Percentiles rank a stretch among this genome's conserved stretches.
phyloP scores from a whole-genome alignment of 2,888 invertebrate species.

The Spilosoma lubricipeda region DNA sequence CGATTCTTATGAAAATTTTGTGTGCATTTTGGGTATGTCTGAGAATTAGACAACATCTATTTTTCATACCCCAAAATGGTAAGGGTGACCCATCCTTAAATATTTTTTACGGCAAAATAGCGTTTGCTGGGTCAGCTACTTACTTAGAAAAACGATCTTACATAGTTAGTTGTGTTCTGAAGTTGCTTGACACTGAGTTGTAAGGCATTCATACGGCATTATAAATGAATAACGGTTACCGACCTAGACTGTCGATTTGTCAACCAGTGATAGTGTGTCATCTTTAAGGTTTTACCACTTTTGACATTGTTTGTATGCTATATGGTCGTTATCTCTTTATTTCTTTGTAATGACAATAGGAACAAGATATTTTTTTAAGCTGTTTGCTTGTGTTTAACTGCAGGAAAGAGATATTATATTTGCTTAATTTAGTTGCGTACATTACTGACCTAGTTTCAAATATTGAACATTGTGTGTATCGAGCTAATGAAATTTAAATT shows the following conservation, averaged over 20 bases:
- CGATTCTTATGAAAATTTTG: too few relatives aligned
- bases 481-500: background rate
- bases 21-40: too few relatives aligned
- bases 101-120: too few relatives aligned
- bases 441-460: background rate
- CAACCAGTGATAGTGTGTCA: slow-evolving; percentile 1
- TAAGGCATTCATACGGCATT: too few relatives aligned
- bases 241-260: slow-evolving; percentile 6
- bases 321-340: background rate
- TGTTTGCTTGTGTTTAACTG: background rate
- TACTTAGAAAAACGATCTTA: background rate
- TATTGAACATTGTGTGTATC: background rate
- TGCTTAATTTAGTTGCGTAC: background rate
- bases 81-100: too few relatives aligned
- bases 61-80: too few relatives aligned
- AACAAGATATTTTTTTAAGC: background rate
- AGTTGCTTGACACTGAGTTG: background rate
- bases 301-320: background rate
- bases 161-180: background rate
- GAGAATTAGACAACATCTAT: too few relatives aligned
- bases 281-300: background rate
- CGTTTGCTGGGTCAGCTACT: too few relatives aligned
- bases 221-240: slow-evolving; percentile 11
- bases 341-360: background rate
- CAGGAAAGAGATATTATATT: background rate